Evolutionary conservation across 2,797 vertebrate genomes (phyloP), one percentile per base, ranked within the genome.

Genomic region (Falco rusticolus): DNA sequence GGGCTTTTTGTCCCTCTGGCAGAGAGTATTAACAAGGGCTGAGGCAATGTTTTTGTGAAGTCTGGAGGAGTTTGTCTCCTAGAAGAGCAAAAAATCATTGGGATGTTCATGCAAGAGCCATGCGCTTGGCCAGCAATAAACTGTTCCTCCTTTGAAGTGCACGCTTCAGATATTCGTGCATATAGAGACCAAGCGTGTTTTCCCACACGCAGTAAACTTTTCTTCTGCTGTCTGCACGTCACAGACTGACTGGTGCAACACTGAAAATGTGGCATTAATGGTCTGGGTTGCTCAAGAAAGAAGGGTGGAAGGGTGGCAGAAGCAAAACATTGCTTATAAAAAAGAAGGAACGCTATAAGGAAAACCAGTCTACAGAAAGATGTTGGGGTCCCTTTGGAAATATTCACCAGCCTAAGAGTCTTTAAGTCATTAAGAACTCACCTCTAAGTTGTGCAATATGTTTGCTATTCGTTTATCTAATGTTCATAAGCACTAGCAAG

Each of bases 391-490:
- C 41, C 43, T 37, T 41, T 54, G 34, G 48, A 88, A 91, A 54
- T 65, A 78, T 16, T 29, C 90, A 43, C 16, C 51, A 91, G 54
- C 10, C 26, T 9, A 43, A 16, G 83, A 78, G n/a, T 50, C 53
- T 86, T 84, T 68, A 89, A 87, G 51, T 54, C 34, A 34, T 84
- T 69, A 59, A 79, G n/a, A 85, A 34, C 33, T 96, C 33, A 80
- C 64, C 78, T 88, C 69, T n/a, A 68, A 66, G 41, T 61, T 22
- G 4, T 41, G 43, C 41, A 94, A 41, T 15, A 54, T 0, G 1
- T 75, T 90, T 89, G 54, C 34, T 91, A 51, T 37, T 90, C 50
- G 69, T 63, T 94, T 57, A 84, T 43, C 45, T 47, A 21, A 33
- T 41, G 11, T 61, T 86, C 86, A 4, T n/a, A 84, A 80, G 57